phyloP scores from a whole-genome alignment of 2,113 vertebrate species.

The Procavia capensis region DNA sequence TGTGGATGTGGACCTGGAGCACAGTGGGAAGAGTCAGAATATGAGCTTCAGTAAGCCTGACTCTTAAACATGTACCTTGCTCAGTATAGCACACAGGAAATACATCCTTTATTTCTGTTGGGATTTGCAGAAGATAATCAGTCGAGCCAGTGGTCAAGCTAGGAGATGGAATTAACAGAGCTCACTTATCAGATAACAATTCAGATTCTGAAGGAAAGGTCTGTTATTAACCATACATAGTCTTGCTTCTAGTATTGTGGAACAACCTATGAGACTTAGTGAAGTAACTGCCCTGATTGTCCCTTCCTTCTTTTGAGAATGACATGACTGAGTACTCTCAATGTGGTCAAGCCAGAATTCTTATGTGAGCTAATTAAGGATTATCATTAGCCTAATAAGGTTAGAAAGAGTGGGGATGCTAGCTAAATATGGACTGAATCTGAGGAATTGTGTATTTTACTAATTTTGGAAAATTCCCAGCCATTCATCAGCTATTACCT shows the following conservation, averaged over 20 bases:
- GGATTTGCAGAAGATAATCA: background rate
- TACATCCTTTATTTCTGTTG: background rate
- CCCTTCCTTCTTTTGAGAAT: slow-evolving; percentile 10
- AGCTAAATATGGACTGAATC: background rate
- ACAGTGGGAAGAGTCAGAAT: background rate
- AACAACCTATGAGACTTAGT: background rate
- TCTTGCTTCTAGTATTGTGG: background rate
- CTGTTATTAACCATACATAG: background rate
- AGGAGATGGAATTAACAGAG: slow-evolving; percentile 1
- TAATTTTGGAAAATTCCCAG: slow-evolving; percentile 6
- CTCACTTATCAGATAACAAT: background rate
- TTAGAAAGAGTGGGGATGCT: slow-evolving; percentile 7
- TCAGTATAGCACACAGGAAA: background rate
- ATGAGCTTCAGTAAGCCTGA: slow-evolving; percentile 3
- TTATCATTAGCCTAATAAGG: background rate
- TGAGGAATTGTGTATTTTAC: slow-evolving; percentile 10
- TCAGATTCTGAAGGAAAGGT: slow-evolving; percentile 11
- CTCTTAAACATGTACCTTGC: background rate
- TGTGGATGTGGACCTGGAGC: background rate
- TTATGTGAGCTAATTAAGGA: background rate
- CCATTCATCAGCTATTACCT: background rate
- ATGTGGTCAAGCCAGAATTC: background rate
- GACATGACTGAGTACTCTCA: background rate
- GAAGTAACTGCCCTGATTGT: background rate
- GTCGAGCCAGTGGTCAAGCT: background rate